Evolutionary conservation across 2,797 vertebrate genomes (phyloP), one percentile per base, ranked within the genome.

Genomic region (Leptatherina wallacei): DNA sequence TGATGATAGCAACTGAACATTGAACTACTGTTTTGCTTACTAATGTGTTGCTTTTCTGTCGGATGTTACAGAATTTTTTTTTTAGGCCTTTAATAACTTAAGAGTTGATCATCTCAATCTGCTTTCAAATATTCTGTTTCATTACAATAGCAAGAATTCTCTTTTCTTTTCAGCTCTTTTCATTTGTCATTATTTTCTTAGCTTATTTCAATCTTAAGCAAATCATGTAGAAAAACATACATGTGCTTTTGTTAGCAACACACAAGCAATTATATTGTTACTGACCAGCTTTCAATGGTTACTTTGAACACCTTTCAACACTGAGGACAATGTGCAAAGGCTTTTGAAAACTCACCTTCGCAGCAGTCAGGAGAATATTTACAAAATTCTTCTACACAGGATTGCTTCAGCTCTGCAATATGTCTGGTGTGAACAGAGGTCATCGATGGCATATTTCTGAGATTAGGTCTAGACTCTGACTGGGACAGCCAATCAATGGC

Each of bases 31-130:
- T 44, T 54, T 14, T 47, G 2, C 8, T 44, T 47, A n/a, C 44
- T 32, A 44, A 1, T 65, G 4, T 73, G 2, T 68, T 60, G 42
- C 65, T 36, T 44, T 60, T n/a, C 20, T 47, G 13, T 52, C 56
- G 55, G 30, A 2, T 61, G 9, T 30, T 40, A 68, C 42, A 29
- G 44, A 29, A 2, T 9, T 33, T 16, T 11, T 11, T 24, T n/a
- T 33, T 22, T 33, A 14, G 22, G 4, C 7, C 1, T 64, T 51
- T 52, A 16, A 30, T 14, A 13, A 24, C 27, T 29, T 29, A 22
- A 49, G 5, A 61, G 36, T 40, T 14, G 36, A 24, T 13, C 30
- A 12, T 7, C 22, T 42, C 8, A 10, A 20, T 29, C 3, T 61
- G 8, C 2, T 47, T 62, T 62, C 9, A 12, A 4, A 16, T 44